Evolutionary conservation across 2,888 invertebrate species (phyloP), one percentile per base, ranked within the genome.

Genomic region (Chelonus formosanus): DNA sequence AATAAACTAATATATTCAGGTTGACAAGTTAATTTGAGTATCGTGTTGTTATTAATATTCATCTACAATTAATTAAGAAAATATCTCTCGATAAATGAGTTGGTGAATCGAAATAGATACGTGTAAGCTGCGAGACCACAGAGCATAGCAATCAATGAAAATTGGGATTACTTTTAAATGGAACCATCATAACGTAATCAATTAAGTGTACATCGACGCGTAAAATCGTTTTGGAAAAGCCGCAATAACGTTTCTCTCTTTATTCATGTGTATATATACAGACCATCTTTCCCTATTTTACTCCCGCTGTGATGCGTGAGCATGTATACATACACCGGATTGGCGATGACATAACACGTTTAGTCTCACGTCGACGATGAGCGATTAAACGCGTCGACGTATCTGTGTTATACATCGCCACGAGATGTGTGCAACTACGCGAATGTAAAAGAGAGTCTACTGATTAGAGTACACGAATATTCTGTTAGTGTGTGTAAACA

Each of bases 261-360:
- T 63, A 45, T 45, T 32, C 4, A 10, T 47, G 47, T 63, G 10
- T 55, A 36, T 48, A 47, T 50, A 10, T 53, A 61, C 31, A 45
- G 32, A 45, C 54, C 54, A 35, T 52, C 44, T 63, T 54, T 43
- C 52, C 58, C 44, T 20, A 60, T 56, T 55, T 67, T 56, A 47
- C 58, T 52, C 45, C 47, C 20, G 10, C 34, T 44, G 50, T 34
- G 20, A 40, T 35, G 50, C 64, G 53, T 65, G 31, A 7, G 48
- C 52, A 50, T 59, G 50, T 48, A 50, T 59, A 50, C 50, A 58
- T 5, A 50, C 43, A 48, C 59, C 36, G 52, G 53, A 54, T 61
- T 61, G 53, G 57, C 67, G 69, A 71, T 71, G 69, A 71, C 71
- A 71, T 71, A 71, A 71, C 68, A 67, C 71, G 65, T 71, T 71